A percentile compares a stretch with the other conserved stretches of the same genome.
phyloP scores from a whole-genome alignment of 2,888 invertebrate species.

The Melanargia galathea region DNA sequence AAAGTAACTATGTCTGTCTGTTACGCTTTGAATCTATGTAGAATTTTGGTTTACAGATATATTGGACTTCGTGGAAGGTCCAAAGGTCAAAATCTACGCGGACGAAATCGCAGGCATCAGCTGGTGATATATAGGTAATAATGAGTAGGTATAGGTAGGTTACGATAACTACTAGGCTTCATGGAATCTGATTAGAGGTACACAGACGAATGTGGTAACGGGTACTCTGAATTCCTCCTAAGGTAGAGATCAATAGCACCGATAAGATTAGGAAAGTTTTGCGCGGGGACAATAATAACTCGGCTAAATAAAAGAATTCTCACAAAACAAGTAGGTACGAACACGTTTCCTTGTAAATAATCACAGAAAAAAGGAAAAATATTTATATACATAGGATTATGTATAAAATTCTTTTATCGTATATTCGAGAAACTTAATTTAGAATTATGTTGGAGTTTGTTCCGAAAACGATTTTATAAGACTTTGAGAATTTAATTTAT shows the following conservation, averaged over 20 bases:
- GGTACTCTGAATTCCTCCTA: not conserved
- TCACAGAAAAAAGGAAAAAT: conserved; percentile 5
- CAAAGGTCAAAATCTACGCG: no score
- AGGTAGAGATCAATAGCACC: conserved; percentile 5
- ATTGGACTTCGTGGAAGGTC: no score
- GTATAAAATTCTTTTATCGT: conserved; percentile 3
- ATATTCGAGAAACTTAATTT: conserved; percentile 13
- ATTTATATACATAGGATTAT: not conserved
- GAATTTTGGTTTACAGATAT: no score
- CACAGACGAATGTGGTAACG: not conserved
- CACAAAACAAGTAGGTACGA: not conserved
- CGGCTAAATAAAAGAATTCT: not conserved
- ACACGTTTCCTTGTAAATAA: conserved; percentile 7
- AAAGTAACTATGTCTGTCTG: no score
- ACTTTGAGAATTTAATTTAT: no score
- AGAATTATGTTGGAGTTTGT: conserved; percentile 12
- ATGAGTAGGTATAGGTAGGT: no score
- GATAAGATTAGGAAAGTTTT: conserved; percentile 12
- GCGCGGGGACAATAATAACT: not conserved
- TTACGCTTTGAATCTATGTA: no score
- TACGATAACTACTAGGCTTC: not conserved
- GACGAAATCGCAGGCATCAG: no score
- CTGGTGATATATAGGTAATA: no score
- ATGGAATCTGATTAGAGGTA: not conserved
- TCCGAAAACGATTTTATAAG: conserved; percentile 25